Evolutionary conservation across 2,113 vertebrate genomes (phyloP).

Genomic region (Fulmarus glacialis): DNA sequence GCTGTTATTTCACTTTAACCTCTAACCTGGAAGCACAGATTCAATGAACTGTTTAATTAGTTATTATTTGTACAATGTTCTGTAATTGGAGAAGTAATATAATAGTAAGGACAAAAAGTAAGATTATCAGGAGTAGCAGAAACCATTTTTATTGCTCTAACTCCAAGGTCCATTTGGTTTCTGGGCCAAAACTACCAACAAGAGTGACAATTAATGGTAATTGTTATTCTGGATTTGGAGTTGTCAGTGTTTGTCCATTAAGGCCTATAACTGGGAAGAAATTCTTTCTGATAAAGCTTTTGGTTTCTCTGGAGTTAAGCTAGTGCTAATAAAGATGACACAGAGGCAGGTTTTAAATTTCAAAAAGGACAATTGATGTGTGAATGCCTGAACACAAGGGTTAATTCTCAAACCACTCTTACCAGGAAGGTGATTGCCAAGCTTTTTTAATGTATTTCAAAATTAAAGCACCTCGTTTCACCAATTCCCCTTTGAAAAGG

Average conservation of each 20-base stretch:
- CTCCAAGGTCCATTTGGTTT: neutral
- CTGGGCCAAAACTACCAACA: neutral
- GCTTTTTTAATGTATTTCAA: neutral
- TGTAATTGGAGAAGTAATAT: neutral
- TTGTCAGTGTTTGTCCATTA: neutral
- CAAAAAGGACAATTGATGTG: neutral
- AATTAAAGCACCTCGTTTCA: neutral
- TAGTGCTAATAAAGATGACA: neutral
- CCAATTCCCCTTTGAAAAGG: neutral
- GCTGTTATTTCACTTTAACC: neutral
- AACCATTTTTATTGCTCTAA: neutral
- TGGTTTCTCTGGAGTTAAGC: neutral
- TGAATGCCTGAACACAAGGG: neutral
- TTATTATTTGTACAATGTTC: neutral
- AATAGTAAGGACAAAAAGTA: neutral
- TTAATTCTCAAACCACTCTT: neutral
- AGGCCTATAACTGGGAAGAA: neutral
- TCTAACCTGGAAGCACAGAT: neutral
- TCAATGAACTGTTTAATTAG: neutral
- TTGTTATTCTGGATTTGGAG: neutral
- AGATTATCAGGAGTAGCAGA: neutral
- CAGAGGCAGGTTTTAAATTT: neutral
- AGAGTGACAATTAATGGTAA: neutral
- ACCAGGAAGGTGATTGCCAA: neutral
- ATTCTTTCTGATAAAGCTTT: neutral